Evolutionary conservation across 1,140 invertebrate genomes (phyloP), one percentile per base, ranked within the genome.

Genomic region (Drosophila neocordata): DNA sequence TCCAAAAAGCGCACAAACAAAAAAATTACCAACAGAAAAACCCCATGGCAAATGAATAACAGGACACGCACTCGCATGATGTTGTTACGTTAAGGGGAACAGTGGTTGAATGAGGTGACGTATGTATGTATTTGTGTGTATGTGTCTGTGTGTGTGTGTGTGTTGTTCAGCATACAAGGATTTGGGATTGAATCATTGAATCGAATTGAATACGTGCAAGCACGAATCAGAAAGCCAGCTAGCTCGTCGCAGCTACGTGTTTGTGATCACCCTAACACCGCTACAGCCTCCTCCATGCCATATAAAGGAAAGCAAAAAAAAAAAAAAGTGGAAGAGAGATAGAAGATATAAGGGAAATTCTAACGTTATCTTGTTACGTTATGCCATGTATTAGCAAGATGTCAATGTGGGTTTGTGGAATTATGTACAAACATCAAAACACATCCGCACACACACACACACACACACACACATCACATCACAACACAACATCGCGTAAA

Each of bases 181-280:
- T 78, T 58, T 51, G 22, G 79, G 77, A 85, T 84, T 84, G 80
- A 84, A 79, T 85, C 83, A 88, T 88, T 88, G 83, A 88, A 88
- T 88, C 80, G 83, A 88, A 88, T 88, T 88, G 83, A 88, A 88
- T 88, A 88, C 83, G 83, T 88, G 83, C 66, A 61, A 76, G 75
- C 82, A 87, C 78, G 82, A 66, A 85, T 77, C 71, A 65, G 48
- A 69, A 61, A 68, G 65, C 51, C 66, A 56, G 48, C 44, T 48
- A 52, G 31, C 59, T 31, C 55, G 58, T 41, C 62, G 4, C 1
- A 12, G 18, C 27, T 74, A 74, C 75, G 72, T 78, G 71, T 75
- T n/a, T n/a, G n/a, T n/a, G n/a, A n/a, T n/a, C n/a, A n/a, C n/a
- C n/a, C n/a, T n/a, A n/a, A n/a, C n/a, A n/a, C n/a, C n/a, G n/a